Base-by-base conservation (phyloP, 2,888 invertebrate genomes). In the Theretra japonica region DNA sequence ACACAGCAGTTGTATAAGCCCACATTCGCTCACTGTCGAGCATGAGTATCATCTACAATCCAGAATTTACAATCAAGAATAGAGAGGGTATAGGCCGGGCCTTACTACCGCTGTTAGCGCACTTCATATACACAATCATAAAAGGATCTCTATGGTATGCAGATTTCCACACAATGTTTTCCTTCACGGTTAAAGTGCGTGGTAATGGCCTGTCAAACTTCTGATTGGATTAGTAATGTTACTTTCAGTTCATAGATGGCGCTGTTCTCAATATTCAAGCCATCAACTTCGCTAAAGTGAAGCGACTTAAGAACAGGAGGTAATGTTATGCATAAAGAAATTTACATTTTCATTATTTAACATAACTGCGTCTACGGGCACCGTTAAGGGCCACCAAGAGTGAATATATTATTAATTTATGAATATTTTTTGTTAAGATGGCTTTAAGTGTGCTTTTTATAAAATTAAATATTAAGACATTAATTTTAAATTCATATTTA, bases 271-370 rank as follows among this genome's bases (percentile, higher is more conserved):
- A 48, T 48, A 65, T 65, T 65, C 21, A 48, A 48, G 17, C 17
- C 23, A 11, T 41, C 33, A 23, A 65, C 23, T 25, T 41, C 19
- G 15, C 23, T 23, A 48, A 48, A 65, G 41, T 65, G 41, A 23
- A 48, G 17, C 15, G 65, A 21, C 59, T 59, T 59, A 28, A 60
- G 30, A 11, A 33, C 7, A 6, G 21, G 7, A 48, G 41, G 17
- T 65, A 65, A 65, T 65, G 33, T 17, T 65, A 65, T 65, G 65
- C 65, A 65, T 65, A 65, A 65, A 65, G 41, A 21, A 65, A 65
- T 65, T 65, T 48, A 65, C 65, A 65, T 65, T 48, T 65, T 48
- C 65, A 65, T 65, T 23, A 48, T 65, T 65, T 48, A 65, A 11
- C 65, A 65, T 48, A 65, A 23, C 65, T 17, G 15, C 48, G 48